Conservation (phyloP, 2,797 vertebrate species). For the Centropyge bicolor region DNA sequence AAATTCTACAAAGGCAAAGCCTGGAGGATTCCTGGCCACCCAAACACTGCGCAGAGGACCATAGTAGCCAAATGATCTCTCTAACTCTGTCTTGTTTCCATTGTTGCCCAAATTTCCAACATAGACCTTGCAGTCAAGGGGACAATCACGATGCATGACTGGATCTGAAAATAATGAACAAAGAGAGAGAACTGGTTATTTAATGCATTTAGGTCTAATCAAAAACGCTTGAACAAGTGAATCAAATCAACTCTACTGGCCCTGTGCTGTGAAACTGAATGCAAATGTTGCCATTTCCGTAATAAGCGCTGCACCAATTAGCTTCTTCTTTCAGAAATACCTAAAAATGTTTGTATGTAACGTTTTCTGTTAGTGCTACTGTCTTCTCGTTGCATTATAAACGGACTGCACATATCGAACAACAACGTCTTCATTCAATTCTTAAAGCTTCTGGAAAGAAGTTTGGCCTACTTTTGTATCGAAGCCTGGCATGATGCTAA, state of each 20-base stretch:
- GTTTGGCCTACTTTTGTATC: slow-evolving; percentile 19
- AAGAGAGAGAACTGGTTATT: rapidly evolving
- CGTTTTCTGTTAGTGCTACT: not conserved
- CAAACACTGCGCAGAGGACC: slow-evolving; percentile 97
- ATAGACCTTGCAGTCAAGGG: slow-evolving; percentile 98
- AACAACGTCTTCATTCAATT: rapidly evolving
- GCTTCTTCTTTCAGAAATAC: no score
- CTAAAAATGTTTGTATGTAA: not conserved
- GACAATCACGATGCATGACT: slow-evolving; percentile 93
- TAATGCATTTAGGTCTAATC: rapidly evolving
- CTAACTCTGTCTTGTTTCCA: slow-evolving; percentile 98
- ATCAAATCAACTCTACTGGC: rapidly evolving
- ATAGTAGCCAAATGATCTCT: slow-evolving; percentile 95
- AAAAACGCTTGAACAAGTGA: rapidly evolving
- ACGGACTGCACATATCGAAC: rapidly evolving
- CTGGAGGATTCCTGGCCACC: slow-evolving; percentile 97
- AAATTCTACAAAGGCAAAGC: slow-evolving; percentile 98
- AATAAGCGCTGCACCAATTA: not conserved
- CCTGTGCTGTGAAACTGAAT: rapidly evolving
- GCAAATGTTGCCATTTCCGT: not conserved
- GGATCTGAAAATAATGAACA: slow-evolving; percentile 62
- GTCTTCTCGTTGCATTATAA: not conserved
- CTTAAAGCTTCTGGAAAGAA: rapidly evolving
- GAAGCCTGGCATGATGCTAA: slow-evolving; percentile 12
- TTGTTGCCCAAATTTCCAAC: slow-evolving; percentile 98